These are phyloP conservation scores for Cyphomyrus discorhynchus DNA, from an alignment of 2,113 vertebrate species.

Conservation along the genomic window DNA sequence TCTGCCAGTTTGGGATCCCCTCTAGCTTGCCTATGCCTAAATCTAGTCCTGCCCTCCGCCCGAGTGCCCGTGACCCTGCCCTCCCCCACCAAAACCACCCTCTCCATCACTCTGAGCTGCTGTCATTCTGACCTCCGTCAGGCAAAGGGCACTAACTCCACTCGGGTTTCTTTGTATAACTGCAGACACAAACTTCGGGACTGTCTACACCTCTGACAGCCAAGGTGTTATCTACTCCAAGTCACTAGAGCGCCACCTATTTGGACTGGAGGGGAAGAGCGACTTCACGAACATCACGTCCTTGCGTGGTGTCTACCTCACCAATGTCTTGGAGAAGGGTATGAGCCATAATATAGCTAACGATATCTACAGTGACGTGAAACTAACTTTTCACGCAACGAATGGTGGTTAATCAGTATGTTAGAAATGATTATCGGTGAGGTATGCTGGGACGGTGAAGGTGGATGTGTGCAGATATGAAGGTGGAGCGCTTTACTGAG, in stretches of 20 bases:
- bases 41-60: neutral
- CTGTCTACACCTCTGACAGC: conserved; percentile 62
- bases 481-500: neutral
- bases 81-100: neutral
- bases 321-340: conserved; percentile 60
- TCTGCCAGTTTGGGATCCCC: neutral
- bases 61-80: neutral
- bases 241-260: conserved; percentile 63
- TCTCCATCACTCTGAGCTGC: neutral
- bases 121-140: neutral
- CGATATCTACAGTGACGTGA: neutral
- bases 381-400: neutral
- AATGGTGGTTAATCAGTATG: neutral
- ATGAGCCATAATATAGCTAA: neutral
- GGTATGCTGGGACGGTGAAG: neutral
- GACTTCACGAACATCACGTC: conserved; percentile 65
- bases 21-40: neutral
- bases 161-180: neutral
- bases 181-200: conserved; percentile 64
- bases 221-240: conserved; percentile 58
- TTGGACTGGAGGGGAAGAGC: conserved; percentile 53
- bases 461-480: neutral
- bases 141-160: neutral
- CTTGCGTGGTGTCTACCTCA: conserved; percentile 59
- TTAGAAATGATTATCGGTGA: neutral